These are phyloP conservation scores for Circaetus gallicus DNA, from an alignment of 2,113 vertebrate species.

Conservation along the genomic window DNA sequence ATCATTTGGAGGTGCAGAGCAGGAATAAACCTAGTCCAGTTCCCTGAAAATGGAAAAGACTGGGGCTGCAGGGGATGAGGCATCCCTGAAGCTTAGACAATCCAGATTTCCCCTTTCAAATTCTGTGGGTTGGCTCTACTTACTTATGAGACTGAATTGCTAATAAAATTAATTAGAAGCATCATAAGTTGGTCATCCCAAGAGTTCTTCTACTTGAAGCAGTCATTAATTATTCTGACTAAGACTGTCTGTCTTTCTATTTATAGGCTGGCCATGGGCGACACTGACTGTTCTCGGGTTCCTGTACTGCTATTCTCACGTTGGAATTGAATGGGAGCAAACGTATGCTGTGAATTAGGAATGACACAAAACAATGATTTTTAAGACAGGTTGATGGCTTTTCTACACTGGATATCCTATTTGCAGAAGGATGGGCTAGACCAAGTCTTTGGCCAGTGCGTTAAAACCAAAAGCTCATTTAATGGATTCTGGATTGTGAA, in stretches of 20 bases:
- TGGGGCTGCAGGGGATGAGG: neutral
- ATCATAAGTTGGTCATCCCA: neutral
- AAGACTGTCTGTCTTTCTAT: conserved; percentile 9
- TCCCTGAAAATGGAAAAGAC: neutral
- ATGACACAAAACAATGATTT: neutral
- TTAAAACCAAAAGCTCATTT: neutral
- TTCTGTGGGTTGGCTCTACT: neutral
- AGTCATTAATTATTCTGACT: conserved; percentile 20
- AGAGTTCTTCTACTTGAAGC: neutral
- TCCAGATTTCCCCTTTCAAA: neutral
- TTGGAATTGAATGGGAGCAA: conserved; percentile 79
- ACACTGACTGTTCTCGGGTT: conserved; percentile 73
- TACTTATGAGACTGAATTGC: neutral
- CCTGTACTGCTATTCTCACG: conserved; percentile 77
- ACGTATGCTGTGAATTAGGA: neutral
- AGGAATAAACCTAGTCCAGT: neutral
- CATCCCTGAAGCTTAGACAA: neutral
- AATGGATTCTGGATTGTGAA: neutral
- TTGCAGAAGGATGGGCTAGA: neutral
- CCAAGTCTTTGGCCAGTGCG: neutral
- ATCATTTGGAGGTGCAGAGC: neutral
- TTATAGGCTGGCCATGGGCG: conserved; percentile 78
- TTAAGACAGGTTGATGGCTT: neutral
- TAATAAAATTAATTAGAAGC: neutral
- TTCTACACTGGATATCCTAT: neutral